Base-by-base conservation (phyloP, 2,888 invertebrate genomes). In the Himalopsyche anomala region DNA sequence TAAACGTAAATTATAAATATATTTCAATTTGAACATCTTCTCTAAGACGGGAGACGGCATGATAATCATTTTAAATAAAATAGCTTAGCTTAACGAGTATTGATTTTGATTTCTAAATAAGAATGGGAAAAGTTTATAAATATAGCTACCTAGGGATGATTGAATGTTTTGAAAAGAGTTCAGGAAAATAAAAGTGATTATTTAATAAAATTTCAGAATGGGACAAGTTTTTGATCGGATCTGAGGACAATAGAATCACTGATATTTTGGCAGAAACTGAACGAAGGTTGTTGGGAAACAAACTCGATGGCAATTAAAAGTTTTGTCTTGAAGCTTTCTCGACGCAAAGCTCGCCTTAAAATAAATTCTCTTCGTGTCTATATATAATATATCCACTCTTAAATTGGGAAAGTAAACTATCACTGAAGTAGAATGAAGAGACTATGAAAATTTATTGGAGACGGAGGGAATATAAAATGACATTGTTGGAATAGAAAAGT, bases 261-360 rank as follows among this genome's bases (percentile, higher is more conserved):
- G 62, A 62, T 62, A 62, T 62, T 62, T 62, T 62, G 62, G 62
- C 62, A 62, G 19, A 62, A 62, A 62, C 19, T 62, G 19, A 51
- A 51, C 51, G 51, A 62, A 62, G 62, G n/a, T 28, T 62, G 62
- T 81, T 81, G 12, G 51, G n/a, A 81, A 81, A 38, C 40, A 38
- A 81, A 81, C 42, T 17, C 28, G 45, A 45, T 81, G 82, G 82
- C 82, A 81, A 81, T 81, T 81, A 81, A 81, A 81, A 81, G 82
- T 81, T 81, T 45, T 28, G 28, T 45, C 82, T 45, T 81, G 82
- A 62, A 62, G 62, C 62, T 19, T 11, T 62, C 28, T 62, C 62
- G 62, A 62, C 62, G 19, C 3, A 51, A 51, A 51, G 15, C 62
- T 11, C 28, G 62, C 28, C 62, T 62, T 28, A 62, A 62, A 62